Base-by-base conservation (phyloP, 1,140 invertebrate genomes). In the Calephelis nemesis region DNA sequence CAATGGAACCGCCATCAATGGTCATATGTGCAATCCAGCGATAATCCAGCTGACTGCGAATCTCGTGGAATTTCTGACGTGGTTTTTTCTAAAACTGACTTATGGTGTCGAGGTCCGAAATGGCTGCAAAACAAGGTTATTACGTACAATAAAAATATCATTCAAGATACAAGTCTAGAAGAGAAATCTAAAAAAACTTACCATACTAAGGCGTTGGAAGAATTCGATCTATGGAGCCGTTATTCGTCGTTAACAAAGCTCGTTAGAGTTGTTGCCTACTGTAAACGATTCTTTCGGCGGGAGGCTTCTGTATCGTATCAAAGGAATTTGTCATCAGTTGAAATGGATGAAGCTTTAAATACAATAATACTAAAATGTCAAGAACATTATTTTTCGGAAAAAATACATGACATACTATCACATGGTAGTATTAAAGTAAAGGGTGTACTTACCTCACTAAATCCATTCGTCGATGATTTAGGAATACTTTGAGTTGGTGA, bases 11-110 rank as follows among this genome's bases (percentile, higher is more conserved):
- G 60, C 6, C 49, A 67, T 7, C 62, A 85, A 42, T 93, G 92
- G 93, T 30, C 52, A 42, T 86, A 93, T 73, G 80, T 93, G 1
- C 62, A 66, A 11, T 78, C 85, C 0, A 52, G 62, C 15, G 63
- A 85, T 1, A 93, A 93, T 76, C 88, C 90, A 40, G 90, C 89
- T 4, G 92, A 93, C 77, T 67, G 75, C 5, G 65, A 81, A 9
- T 91, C 90, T 5, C 71, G 91, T 63, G 92, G 92, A 30, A 15
- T 63, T 30, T 67, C 48, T 1, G 58, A 49, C 30, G 19, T 62
- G 58, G 15, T 13, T 8, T 48, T 67, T 48, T 49, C 62, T 7
- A 64, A 63, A 58, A 54, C 45, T 13, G 69, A 71, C 11, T 47
- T 74, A 13, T 74, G 73, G 73, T 49, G 15, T 12, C 68, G 50